Evolutionary conservation across 2,888 invertebrate genomes (phyloP), one percentile per base, ranked within the genome.

Genomic region (Tridacna gigas): DNA sequence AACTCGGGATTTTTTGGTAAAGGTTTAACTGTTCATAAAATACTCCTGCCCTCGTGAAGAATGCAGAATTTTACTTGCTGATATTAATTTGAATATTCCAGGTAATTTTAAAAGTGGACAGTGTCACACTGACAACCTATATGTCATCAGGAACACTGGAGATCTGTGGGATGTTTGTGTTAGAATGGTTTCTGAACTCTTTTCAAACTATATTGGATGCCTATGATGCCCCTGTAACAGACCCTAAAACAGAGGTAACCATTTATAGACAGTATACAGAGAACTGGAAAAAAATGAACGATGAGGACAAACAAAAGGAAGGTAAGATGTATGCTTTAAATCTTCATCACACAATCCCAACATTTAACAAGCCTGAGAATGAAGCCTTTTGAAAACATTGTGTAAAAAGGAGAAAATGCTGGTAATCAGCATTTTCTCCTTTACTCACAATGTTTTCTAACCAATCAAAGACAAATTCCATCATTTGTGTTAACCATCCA

Each of bases 161-260:
- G 67, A 84, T 94, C 11, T 83, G 89, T 51, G 93, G 94, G 0
- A 56, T 78, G 13, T 90, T 90, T 80, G 91, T 91, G 0, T 86
- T 93, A 22, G 92, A 93, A 74, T 94, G 93, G 94, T 93, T 93
- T 85, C 80, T 88, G 25, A 86, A 86, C 45, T 77, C 86, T 22
- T 92, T 93, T 75, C 82, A 82, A 25, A 82, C 81, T 13, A 84
- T 94, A 4, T 80, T 94, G 80, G 88, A 90, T 13, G 84, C 88
- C 13, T 93, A 90, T 85, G 91, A 90, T 75, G 80, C 84, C 0
- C 80, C 84, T 22, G 79, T 83, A 3, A 20, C 61, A 25, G 73
- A 82, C 13, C 84, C 89, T 0, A 79, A 83, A 65, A 80, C 85
- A 25, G 69, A 82, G n/a, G 80, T 83, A 26, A 79, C 77, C 45